Percentiles rank a stretch among this genome's conserved stretches.
Evolutionary conservation across 2,888 invertebrate genomes (phyloP).

Genomic region (Epinotia ramella): DNA sequence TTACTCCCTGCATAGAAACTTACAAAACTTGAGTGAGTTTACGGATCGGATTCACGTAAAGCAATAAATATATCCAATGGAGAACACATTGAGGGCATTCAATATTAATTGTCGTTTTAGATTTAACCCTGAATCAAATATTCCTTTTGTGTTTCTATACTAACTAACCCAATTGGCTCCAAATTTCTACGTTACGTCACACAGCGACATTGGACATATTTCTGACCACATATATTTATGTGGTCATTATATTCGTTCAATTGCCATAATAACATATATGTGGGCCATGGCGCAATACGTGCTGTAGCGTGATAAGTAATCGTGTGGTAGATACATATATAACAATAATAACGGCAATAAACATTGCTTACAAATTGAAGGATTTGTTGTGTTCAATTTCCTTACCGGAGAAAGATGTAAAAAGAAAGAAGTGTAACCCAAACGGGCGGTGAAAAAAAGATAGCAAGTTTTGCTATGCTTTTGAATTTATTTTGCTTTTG

Average conservation of each 20-base stretch:
- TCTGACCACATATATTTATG: slow-evolving; percentile 27
- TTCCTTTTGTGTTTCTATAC: background rate
- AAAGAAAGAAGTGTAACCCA: too few species aligned
- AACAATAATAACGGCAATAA: slow-evolving; percentile 7
- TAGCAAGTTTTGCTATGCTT: too few species aligned
- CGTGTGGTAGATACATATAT: slow-evolving; percentile 1
- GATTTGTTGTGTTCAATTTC: background rate
- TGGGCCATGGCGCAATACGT: slow-evolving; percentile 10
- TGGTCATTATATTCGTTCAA: slow-evolving; percentile 26
- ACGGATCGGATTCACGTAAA: too few species aligned
- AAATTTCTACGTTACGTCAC: slow-evolving; percentile 22
- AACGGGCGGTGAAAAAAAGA: too few species aligned
- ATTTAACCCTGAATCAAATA: slow-evolving; percentile 5
- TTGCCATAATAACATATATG: slow-evolving; percentile 34
- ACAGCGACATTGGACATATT: slow-evolving; percentile 24
- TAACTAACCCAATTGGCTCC: background rate
- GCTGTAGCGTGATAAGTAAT: slow-evolving; percentile 33
- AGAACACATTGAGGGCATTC: background rate
- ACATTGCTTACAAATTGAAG: slow-evolving; percentile 7
- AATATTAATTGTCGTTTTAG: background rate
- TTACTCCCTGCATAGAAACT: too few species aligned
- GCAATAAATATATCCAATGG: too few species aligned
- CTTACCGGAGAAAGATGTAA: background rate
- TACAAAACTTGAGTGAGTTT: too few species aligned
- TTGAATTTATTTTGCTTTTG: too few species aligned